Evolutionary conservation across 2,113 vertebrate species (phyloP), one percentile per base, ranked within the genome.

Genomic region (Nipponia nippon): DNA sequence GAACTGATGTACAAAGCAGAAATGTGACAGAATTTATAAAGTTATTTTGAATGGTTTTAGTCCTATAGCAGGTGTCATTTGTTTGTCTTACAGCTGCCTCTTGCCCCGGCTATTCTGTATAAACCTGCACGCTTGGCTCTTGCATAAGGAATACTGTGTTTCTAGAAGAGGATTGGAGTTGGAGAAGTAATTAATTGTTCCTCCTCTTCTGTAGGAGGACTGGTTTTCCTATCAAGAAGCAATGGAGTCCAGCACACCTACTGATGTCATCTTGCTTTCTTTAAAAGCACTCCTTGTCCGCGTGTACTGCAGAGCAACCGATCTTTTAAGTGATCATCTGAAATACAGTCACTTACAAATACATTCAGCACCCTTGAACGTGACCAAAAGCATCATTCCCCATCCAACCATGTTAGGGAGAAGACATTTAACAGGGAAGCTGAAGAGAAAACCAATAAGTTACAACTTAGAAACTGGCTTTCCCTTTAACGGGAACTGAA

Each of bases 21-120:
- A 95, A 96, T 91, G 95, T 97, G 94, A 97, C 94, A 97, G 95
- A 96, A 96, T 98, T 98, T 98, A 97, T 98, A 97, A 98, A 98
- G 93, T 96, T 97, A 97, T 97, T 98, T 98, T 98, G 93, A 95
- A 97, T 61, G 86, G 96, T 97, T 97, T 95, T 96, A 95, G 92
- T 86, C 71, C 78, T 52, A 69, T 34, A 83, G 92, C 53, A 42
- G 66, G 71, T 96, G 94, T 97, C 87, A 13, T 96, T 97, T 96
- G 40, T 97, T 94, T 86, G 75, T 84, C 62, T 79, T 73, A 22
- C 70, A 61, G 81, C 69, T 92, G 52, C 79, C 52, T 47, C 36
- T 76, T 92, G 67, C 25, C 32, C 29, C 73, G 56, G 36, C 69
- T 83, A 0, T 59, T 82, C 44, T 4, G 0, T 67, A 11, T 72